Conservation (phyloP, 2,113 vertebrate species). For the Apistogramma diplotaenia region DNA sequence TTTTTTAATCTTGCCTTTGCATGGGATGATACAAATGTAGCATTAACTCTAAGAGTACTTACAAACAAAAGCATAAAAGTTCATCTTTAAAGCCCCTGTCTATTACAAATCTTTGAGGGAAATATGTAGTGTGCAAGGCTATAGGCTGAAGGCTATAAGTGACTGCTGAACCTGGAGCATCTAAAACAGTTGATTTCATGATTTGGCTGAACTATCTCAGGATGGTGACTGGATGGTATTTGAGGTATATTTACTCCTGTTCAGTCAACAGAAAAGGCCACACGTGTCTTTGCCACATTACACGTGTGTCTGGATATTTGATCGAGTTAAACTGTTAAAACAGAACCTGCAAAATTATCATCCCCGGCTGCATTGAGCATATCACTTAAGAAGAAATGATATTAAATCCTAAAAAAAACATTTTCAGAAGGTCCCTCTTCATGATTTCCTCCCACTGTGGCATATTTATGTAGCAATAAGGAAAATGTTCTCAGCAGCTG, state of each 20-base stretch:
- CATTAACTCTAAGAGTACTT: neutral
- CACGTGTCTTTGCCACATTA: neutral
- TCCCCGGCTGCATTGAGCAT: neutral
- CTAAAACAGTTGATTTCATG: neutral
- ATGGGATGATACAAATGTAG: neutral
- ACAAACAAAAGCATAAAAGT: neutral
- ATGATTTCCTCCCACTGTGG: neutral
- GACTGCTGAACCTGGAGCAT: neutral
- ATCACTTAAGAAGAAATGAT: neutral
- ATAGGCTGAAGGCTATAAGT: neutral
- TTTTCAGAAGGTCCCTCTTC: neutral
- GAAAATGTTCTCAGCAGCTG: slow-evolving; percentile 14
- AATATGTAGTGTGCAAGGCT: no score
- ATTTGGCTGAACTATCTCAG: neutral
- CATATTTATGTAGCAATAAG: neutral
- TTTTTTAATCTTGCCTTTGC: neutral
- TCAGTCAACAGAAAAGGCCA: slow-evolving; percentile 13
- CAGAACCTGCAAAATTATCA: neutral
- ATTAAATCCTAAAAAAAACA: neutral
- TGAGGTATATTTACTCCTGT: slow-evolving; percentile 1
- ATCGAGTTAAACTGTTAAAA: neutral
- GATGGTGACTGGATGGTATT: no score
- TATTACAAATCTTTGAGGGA: neutral
- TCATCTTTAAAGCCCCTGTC: neutral
- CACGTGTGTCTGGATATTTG: neutral